Evolutionary conservation across 2,888 invertebrate genomes (phyloP).

Genomic region (Agonopterix arenella): DNA sequence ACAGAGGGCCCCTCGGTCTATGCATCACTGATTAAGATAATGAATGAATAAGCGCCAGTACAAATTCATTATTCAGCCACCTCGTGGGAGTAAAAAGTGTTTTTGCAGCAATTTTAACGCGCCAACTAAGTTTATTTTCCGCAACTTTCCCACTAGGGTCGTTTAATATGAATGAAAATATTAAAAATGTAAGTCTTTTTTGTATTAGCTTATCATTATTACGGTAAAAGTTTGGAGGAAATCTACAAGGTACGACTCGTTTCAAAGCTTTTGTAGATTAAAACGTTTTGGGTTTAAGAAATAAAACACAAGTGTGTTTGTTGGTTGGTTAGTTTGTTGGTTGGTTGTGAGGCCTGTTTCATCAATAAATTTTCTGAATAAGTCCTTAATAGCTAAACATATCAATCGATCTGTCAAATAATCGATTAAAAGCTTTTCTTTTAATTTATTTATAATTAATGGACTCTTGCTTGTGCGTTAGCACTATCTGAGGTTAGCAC

Average conservation of each 20-base stretch:
- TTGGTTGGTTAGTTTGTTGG: no score
- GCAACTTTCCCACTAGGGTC: conserved; percentile 18
- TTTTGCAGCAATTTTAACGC: conserved; percentile 18
- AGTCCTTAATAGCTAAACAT: no score
- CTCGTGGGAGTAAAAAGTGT: conserved; percentile 18
- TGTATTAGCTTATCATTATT: neutral
- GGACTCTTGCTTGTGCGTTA: no score
- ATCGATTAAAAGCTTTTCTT: no score
- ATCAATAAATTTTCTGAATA: no score
- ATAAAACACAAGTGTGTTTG: no score
- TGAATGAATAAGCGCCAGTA: conserved; percentile 19
- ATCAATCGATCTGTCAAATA: no score
- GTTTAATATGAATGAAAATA: conserved; percentile 24
- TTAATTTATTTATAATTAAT: no score
- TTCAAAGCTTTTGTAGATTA: no score
- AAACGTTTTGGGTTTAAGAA: no score
- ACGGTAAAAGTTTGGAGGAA: neutral
- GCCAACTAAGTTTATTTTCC: conserved; percentile 17
- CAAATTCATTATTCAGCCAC: conserved; percentile 20
- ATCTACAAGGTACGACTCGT: neutral
- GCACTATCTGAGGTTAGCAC: no score
- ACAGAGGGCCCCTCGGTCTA: conserved; percentile 10
- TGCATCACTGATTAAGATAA: conserved; percentile 26
- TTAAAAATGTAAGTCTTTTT: conserved; percentile 30
- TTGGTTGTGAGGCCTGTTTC: no score